A percentile compares a stretch with the other conserved stretches of the same genome.
These are phyloP conservation scores for Polypedilum vanderplanki DNA, from an alignment of 1,140 invertebrate species.

Conservation along the genomic window DNA sequence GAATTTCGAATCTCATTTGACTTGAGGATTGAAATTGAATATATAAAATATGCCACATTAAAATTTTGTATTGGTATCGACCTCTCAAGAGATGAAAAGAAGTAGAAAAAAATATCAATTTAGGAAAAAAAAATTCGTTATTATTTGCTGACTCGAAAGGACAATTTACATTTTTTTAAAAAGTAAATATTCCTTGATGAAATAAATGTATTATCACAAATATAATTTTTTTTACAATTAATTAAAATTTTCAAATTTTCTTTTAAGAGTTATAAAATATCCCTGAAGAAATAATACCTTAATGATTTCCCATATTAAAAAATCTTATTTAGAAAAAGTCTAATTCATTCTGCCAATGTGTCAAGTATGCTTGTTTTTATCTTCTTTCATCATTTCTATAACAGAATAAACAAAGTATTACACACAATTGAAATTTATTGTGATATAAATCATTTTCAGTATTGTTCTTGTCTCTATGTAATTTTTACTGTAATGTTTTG, in stretches of 20 bases:
- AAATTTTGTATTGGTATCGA: background rate
- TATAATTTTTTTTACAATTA: too few relatives aligned
- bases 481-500: background rate
- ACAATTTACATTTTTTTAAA: too few relatives aligned
- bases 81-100: background rate
- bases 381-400: background rate
- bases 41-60: background rate
- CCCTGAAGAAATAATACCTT: too few relatives aligned
- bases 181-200: too few relatives aligned
- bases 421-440: slow-evolving; percentile 27
- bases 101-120: background rate
- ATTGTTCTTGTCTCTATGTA: background rate
- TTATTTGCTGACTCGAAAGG: too few relatives aligned
- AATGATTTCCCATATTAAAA: too few relatives aligned
- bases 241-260: too few relatives aligned
- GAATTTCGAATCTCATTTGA: slow-evolving; percentile 5
- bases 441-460: slow-evolving; percentile 23
- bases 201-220: too few relatives aligned
- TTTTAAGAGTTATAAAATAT: too few relatives aligned
- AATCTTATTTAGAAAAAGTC: too few relatives aligned
- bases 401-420: background rate
- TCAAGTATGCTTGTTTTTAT: background rate
- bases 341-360: background rate
- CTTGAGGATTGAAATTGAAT: background rate
- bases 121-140: too few relatives aligned